Evolutionary conservation across 2,888 invertebrate species (phyloP).

Genomic region (Xylota sylvarum): DNA sequence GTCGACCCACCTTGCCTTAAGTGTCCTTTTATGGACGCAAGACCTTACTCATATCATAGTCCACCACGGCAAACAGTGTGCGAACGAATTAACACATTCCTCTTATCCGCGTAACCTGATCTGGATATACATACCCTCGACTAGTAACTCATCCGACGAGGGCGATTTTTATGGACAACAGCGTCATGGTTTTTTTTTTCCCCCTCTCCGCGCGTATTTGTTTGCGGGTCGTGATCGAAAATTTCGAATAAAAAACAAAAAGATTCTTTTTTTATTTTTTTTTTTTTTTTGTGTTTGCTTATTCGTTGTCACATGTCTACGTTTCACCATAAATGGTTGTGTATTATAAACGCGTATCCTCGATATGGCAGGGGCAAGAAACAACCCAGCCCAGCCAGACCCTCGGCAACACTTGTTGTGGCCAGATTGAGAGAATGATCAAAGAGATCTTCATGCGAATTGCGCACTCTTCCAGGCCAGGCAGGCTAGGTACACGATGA

Average conservation of each 20-base stretch:
- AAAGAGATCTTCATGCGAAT: slow-evolving; percentile 63
- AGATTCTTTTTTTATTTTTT: slow-evolving; percentile 1
- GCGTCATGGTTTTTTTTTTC: slow-evolving; percentile 36
- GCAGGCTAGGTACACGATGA: not conserved
- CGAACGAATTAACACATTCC: slow-evolving; percentile 55
- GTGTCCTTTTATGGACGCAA: slow-evolving; percentile 51
- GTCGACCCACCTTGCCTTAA: slow-evolving; percentile 14
- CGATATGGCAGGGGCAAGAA: slow-evolving; percentile 58
- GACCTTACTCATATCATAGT: slow-evolving; percentile 14
- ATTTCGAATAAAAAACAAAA: slow-evolving; percentile 48
- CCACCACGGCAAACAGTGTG: not conserved
- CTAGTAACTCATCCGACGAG: slow-evolving; percentile 39
- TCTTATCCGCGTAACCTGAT: slow-evolving; percentile 32
- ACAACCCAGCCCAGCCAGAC: slow-evolving; percentile 45
- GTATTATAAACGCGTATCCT: slow-evolving; percentile 58
- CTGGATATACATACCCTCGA: slow-evolving; percentile 12
- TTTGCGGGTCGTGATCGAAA: slow-evolving; percentile 64
- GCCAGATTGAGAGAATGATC: slow-evolving; percentile 63
- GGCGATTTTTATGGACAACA: slow-evolving; percentile 67
- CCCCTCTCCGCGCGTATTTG: slow-evolving; percentile 29
- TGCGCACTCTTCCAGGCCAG: slow-evolving; percentile 29
- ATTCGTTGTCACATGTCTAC: slow-evolving; percentile 52
- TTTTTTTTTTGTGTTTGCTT: slow-evolving; percentile 9
- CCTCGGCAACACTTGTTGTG: slow-evolving; percentile 44
- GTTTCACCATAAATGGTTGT: slow-evolving; percentile 58